Base-by-base conservation (phyloP, 2,113 vertebrate genomes). In the Pedionomus torquatus region DNA sequence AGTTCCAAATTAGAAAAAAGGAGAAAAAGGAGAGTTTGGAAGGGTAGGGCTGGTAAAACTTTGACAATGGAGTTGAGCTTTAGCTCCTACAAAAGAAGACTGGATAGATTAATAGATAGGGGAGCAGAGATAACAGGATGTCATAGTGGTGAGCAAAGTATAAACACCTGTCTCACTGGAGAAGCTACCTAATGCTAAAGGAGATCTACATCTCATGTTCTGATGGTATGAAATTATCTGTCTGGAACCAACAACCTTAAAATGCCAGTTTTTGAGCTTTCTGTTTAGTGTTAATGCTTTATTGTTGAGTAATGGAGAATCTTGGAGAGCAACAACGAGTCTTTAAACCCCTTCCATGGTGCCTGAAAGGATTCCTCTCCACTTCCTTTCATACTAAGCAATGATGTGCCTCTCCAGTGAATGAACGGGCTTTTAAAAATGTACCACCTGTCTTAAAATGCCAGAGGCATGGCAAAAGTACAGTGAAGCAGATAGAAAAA, bases 111-210 rank as follows among this genome's bases (percentile, higher is more conserved):
- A 69, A 20, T 64, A 77, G 49, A 25, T 7, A 30, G 46, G 20
- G 63, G 15, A 83, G 71, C 49, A 83, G 41, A 90, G 31, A 21
- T 49, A 46, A 58, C 15, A 64, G 24, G 44, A 30, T 26, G 26
- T 1, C 1, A 0, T 1, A 1, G 48, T 63, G 69, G 23, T 4
- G 23, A 76, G 54, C 2, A 2, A 44, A 17, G 3, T 70, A 18
- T 77, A 17, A 75, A 63, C 19, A 68, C 7, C 18, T 1, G 1
- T 8, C 28, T 65, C 21, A 10, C 24, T 35, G 37, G 15, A 72
- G 61, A 86, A 19, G 24, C 43, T 39, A 5, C 35, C 23, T 6
- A 0, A 2, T 35, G 31, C 54, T 91, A 64, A 64, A 57, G 69
- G 48, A 78, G 8, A 9, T 35, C 93, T 33, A 7, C 5, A 2